phyloP scores from a whole-genome alignment of 2,113 vertebrate species.

The Mesitornis unicolor region DNA sequence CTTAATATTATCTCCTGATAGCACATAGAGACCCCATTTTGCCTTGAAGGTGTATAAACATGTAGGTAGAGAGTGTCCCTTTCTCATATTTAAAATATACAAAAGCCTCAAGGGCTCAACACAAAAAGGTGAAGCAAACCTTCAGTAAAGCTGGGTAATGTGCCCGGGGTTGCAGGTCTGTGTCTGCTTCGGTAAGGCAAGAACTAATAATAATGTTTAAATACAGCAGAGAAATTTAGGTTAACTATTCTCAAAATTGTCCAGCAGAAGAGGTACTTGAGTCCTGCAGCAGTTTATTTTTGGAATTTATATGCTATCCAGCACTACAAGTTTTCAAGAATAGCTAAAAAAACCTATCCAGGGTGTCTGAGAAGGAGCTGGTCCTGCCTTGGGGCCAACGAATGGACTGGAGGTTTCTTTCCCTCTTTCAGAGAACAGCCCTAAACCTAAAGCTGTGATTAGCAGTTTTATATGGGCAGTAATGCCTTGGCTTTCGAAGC shows the following conservation, averaged over 20 bases:
- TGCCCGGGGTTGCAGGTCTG: background rate
- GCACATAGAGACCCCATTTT: background rate
- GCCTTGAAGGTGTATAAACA: background rate
- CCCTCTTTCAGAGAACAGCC: background rate
- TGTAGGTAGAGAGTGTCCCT: background rate
- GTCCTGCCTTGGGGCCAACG: background rate
- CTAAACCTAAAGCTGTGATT: background rate
- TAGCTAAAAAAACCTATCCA: background rate
- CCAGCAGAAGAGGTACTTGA: background rate
- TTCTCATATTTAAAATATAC: background rate
- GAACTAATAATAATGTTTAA: background rate
- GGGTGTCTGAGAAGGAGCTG: background rate
- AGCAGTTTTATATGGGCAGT: background rate
- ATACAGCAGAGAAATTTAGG: background rate
- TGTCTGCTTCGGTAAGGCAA: background rate
- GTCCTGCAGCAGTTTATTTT: background rate
- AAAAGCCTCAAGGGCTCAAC: background rate
- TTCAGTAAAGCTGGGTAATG: background rate
- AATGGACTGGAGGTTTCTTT: background rate
- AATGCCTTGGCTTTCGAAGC: background rate
- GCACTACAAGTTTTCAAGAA: background rate
- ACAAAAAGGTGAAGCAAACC: background rate
- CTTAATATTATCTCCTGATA: background rate
- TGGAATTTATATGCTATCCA: background rate
- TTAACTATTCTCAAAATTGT: background rate